phyloP scores from a whole-genome alignment of 2,888 invertebrate species.

The Stenchaetothrips biformis region DNA sequence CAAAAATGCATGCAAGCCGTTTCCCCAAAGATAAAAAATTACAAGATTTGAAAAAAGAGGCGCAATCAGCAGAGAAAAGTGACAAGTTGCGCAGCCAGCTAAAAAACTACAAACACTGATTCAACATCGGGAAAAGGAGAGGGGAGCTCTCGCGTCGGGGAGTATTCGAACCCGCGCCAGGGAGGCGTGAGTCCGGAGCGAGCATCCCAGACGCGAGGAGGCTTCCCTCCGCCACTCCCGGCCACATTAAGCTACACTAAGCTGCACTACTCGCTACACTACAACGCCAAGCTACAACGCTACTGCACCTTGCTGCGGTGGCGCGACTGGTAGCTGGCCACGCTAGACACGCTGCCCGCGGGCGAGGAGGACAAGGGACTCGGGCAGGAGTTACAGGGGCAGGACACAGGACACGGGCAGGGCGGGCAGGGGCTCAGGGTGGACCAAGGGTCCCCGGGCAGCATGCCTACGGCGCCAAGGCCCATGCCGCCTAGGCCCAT shows the following conservation, averaged over 20 bases:
- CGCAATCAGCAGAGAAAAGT: background rate
- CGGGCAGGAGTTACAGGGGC: constrained; percentile 44
- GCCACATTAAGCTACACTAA: no score
- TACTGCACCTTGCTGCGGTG: constrained; percentile 16
- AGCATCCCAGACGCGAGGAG: no score
- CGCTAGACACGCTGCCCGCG: constrained; percentile 46
- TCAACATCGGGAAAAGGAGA: background rate
- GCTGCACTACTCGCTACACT: no score
- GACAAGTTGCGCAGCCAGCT: background rate
- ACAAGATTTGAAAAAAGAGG: background rate
- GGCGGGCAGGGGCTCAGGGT: constrained; percentile 38
- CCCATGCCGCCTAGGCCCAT: no score
- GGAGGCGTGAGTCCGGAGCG: no score
- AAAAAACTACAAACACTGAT: background rate
- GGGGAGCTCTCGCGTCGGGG: no score
- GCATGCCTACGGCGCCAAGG: no score
- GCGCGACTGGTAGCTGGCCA: constrained; percentile 44
- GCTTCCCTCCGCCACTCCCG: no score
- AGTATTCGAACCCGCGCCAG: no score
- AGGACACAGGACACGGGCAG: constrained; percentile 46
- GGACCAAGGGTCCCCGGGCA: background rate
- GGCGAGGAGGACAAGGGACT: constrained; percentile 47
- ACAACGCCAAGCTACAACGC: background rate
- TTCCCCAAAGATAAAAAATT: no score
- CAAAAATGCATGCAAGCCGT: background rate